phyloP scores from a whole-genome alignment of 2,888 invertebrate genomes.

The Drosophila limbata region DNA sequence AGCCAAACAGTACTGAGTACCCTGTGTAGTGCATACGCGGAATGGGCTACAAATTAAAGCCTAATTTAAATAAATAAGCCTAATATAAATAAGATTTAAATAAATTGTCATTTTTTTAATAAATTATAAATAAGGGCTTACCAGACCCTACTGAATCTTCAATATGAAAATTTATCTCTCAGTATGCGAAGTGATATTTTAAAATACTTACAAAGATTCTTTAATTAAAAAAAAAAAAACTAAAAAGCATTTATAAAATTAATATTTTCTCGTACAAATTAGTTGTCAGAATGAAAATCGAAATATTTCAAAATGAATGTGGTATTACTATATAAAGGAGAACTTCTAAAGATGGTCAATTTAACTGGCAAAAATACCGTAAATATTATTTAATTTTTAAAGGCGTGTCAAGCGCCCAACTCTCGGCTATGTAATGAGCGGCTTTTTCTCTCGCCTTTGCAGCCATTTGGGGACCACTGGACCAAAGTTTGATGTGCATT shows the following conservation, averaged over 20 bases:
- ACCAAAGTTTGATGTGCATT: slow-evolving; percentile 47
- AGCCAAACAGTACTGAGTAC: not conserved
- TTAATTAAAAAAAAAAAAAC: too few relatives aligned
- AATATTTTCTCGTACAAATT: too few relatives aligned
- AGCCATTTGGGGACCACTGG: slow-evolving; percentile 28
- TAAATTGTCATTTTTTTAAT: too few relatives aligned
- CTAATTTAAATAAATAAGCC: too few relatives aligned
- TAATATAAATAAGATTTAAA: too few relatives aligned
- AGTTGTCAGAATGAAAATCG: too few relatives aligned
- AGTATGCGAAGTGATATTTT: too few relatives aligned
- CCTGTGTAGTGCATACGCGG: too few relatives aligned
- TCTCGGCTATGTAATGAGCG: not conserved
- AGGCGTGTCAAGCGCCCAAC: not conserved
- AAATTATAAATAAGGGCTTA: too few relatives aligned
- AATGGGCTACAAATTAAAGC: not conserved
- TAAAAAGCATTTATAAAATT: too few relatives aligned
- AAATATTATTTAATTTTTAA: not conserved
- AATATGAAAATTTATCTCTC: not conserved
- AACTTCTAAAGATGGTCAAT: not conserved
- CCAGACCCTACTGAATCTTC: not conserved
- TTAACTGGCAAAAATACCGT: not conserved
- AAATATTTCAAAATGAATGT: too few relatives aligned
- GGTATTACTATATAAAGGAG: not conserved
- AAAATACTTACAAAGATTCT: too few relatives aligned
- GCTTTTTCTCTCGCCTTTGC: slow-evolving; percentile 11